Base-by-base conservation (phyloP, 2,888 invertebrate species). In the Eupithecia pulchellata region DNA sequence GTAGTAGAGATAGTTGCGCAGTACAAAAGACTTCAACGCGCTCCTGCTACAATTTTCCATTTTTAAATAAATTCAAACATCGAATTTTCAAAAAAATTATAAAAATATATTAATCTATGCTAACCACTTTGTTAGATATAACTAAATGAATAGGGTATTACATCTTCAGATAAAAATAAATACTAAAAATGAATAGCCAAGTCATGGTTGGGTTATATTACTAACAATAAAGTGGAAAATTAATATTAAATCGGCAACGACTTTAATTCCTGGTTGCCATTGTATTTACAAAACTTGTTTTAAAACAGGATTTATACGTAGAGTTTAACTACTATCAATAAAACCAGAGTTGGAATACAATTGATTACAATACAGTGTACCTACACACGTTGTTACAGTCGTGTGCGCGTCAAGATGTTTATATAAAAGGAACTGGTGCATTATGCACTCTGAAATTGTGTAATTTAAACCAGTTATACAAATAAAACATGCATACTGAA, bases 1-100 rank as follows among this genome's bases (percentile, higher is more conserved):
- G 47, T 47, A 20, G 47, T 20, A 20, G n/a, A 30, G 11, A 17
- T 47, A 9, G 27, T n/a, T 34, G 69, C 61, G 62, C 72, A 39
- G 65, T 66, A 64, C 70, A 76, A 75, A 77, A 78, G 78, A 80
- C 73, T 69, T 78, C 69, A 78, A 80, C 80, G 80, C 74, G 75
- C 73, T 71, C 69, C 34, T 62, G 27, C 55, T 27, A 11, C 2
- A 13, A 20, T 57, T 42, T 58, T 32, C 0, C 13, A 20, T 32
- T 55, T 61, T 27, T 9, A 20, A 47, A 30, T 65, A 52, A 52
- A 52, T 25, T 11, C 9, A 25, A 52, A 9, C 25, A 20, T 20
- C 9, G 9, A 36, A 6, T n/a, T 20, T 20, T 47, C 8, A 4
- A 3, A 3, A 4, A 52, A 9, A 20, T 25, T 52, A 52, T 25